Conservation (phyloP, 2,113 vertebrate genomes). For the Hystrix cristata region DNA sequence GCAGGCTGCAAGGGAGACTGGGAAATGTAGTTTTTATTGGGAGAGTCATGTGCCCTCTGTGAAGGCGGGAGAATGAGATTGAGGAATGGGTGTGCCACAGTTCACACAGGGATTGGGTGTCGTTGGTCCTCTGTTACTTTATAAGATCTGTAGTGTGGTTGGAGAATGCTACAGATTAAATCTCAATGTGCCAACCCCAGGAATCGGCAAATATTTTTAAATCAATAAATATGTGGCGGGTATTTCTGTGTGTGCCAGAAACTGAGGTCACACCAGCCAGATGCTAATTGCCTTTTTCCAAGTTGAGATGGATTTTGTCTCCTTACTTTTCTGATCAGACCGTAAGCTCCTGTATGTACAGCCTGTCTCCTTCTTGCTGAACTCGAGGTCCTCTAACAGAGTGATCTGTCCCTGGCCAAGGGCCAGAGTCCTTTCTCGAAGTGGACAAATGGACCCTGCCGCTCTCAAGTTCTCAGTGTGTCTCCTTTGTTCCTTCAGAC, state of each 20-base stretch:
- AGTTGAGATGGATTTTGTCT: neutral
- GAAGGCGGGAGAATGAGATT: neutral
- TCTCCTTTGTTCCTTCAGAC: neutral
- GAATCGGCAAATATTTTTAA: neutral
- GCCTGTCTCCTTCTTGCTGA: fast-evolving
- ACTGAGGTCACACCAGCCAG: neutral
- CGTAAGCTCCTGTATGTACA: fast-evolving
- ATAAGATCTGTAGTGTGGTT: neutral
- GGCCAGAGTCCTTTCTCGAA: neutral
- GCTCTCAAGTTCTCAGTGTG: neutral
- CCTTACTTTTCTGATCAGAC: neutral
- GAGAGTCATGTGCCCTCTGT: neutral
- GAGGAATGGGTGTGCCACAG: neutral
- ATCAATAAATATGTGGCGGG: neutral
- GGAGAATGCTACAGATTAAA: neutral
- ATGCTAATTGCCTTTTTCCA: neutral
- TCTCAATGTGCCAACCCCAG: neutral
- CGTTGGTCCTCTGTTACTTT: neutral
- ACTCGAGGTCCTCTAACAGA: fast-evolving
- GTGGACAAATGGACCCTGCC: neutral
- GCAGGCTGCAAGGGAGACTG: neutral
- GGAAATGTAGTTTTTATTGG: neutral
- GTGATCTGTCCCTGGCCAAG: neutral
- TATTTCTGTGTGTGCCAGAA: neutral
- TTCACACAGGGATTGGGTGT: neutral